These are phyloP conservation scores for Acrocephalus scirpaceus DNA, from an alignment of 2,797 vertebrate genomes.

Conservation along the genomic window DNA sequence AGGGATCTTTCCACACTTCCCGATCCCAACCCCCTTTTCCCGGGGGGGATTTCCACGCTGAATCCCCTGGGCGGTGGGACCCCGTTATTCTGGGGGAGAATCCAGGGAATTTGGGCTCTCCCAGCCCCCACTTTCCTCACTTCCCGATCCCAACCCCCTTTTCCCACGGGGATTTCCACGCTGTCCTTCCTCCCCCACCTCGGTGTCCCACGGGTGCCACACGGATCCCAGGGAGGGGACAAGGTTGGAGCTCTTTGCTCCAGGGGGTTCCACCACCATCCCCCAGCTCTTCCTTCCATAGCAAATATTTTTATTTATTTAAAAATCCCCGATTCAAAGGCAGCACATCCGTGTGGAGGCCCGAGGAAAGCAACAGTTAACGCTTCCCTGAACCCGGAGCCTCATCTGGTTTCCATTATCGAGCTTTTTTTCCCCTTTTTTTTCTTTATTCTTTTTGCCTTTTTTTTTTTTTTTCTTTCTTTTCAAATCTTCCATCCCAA, in stretches of 20 bases:
- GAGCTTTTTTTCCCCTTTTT: not conserved
- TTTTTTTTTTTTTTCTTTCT: too few relatives aligned
- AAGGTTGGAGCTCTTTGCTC: too few relatives aligned
- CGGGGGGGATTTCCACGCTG: not conserved
- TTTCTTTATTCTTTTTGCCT: too few relatives aligned
- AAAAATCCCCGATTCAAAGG: not conserved
- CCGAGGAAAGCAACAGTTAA: constrained; percentile 10
- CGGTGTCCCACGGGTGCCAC: not conserved
- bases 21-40: not conserved
- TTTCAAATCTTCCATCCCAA: not conserved
- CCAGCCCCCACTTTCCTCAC: not conserved
- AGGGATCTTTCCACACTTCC: not conserved
- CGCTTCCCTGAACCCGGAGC: not conserved
- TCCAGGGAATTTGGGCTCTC: not conserved
- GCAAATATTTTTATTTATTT: not conserved
- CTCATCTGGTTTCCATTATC: constrained; percentile 62
- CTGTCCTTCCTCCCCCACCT: too few relatives aligned
- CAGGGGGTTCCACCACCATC: not conserved
- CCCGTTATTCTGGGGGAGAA: not conserved
- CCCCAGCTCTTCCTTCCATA: accelerated
- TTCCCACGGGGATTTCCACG: not conserved
- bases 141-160: not conserved
- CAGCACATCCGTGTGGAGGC: not conserved
- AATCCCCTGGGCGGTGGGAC: too few relatives aligned
- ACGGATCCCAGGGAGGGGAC: not conserved